These are phyloP conservation scores for Cotesia glomerata DNA, from an alignment of 1,140 invertebrate genomes.

Conservation along the genomic window DNA sequence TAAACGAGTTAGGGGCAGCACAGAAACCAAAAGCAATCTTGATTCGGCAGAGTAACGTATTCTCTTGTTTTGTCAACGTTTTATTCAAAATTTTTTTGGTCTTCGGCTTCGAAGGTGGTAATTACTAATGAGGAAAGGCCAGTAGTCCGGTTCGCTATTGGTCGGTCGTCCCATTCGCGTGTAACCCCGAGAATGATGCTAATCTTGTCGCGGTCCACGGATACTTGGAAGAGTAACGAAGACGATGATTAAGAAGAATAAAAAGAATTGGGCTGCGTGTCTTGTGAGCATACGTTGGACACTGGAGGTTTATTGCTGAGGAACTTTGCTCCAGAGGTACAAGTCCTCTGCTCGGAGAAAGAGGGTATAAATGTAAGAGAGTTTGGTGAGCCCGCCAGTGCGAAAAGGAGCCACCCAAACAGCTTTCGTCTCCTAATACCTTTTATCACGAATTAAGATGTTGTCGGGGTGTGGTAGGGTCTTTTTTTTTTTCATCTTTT, in stretches of 20 bases:
- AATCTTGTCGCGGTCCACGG: conserved; percentile 49
- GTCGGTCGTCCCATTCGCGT: conserved; percentile 41
- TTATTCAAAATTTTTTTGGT: conserved; percentile 9
- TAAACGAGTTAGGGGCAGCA: too few species aligned
- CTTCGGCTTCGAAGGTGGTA: conserved; percentile 34
- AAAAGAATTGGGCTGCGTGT: conserved; percentile 33
- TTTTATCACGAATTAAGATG: conserved; percentile 60
- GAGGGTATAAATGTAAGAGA: too few species aligned
- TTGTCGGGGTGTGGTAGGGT: conserved; percentile 44
- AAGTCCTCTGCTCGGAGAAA: too few species aligned
- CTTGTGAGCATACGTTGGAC: conserved; percentile 32
- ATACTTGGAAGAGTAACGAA: conserved; percentile 37
- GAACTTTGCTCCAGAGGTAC: not conserved
- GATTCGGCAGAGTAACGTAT: conserved; percentile 23
- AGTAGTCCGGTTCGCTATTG: conserved; percentile 29
- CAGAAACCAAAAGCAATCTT: conserved; percentile 14
- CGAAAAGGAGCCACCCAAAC: conserved; percentile 31
- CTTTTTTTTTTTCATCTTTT: not conserved
- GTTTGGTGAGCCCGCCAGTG: conserved; percentile 6
- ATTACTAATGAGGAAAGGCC: conserved; percentile 40
- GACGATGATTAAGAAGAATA: not conserved
- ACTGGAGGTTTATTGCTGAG: conserved; percentile 20
- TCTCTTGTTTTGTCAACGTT: conserved; percentile 8
- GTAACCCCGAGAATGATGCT: conserved; percentile 55
- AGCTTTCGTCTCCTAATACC: conserved; percentile 50